A percentile compares a stretch with the other conserved stretches of the same genome.
Evolutionary conservation across 2,113 vertebrate genomes (phyloP).

Genomic region (Campylorhamphus procurvoides): DNA sequence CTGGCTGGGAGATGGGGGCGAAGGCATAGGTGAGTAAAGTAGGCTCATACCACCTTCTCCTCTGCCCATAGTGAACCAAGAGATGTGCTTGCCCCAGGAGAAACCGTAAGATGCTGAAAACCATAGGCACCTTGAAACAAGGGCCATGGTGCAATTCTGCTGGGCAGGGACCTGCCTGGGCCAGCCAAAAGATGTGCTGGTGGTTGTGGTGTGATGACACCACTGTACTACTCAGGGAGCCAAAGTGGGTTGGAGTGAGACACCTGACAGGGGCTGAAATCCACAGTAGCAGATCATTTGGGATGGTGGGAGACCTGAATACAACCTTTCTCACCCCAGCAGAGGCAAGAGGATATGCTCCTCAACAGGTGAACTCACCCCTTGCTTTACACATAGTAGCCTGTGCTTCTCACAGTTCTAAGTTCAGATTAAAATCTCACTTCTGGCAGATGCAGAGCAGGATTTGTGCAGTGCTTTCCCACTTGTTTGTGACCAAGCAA

Average conservation of each 20-base stretch:
- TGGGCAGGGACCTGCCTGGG: neutral
- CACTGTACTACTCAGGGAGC: neutral
- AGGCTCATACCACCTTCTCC: neutral
- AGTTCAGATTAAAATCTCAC: neutral
- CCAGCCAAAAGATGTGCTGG: neutral
- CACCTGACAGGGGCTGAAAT: neutral
- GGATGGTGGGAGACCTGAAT: neutral
- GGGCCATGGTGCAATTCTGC: neutral
- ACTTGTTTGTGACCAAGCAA: neutral
- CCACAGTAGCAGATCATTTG: neutral
- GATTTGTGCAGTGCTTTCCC: neutral
- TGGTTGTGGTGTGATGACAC: neutral
- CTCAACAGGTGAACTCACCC: neutral
- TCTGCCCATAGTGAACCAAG: neutral
- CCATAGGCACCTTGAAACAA: neutral
- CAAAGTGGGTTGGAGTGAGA: neutral
- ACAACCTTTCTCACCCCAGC: neutral
- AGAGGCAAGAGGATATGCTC: neutral
- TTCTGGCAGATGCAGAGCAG: neutral
- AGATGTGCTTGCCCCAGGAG: neutral
- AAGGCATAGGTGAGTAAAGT: neutral
- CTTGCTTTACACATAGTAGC: neutral
- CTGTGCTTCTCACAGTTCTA: neutral
- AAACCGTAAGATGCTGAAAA: neutral
- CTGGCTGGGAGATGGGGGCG: fast-evolving